Conservation (phyloP, 2,797 vertebrate species). For the Salarias fasciatus region DNA sequence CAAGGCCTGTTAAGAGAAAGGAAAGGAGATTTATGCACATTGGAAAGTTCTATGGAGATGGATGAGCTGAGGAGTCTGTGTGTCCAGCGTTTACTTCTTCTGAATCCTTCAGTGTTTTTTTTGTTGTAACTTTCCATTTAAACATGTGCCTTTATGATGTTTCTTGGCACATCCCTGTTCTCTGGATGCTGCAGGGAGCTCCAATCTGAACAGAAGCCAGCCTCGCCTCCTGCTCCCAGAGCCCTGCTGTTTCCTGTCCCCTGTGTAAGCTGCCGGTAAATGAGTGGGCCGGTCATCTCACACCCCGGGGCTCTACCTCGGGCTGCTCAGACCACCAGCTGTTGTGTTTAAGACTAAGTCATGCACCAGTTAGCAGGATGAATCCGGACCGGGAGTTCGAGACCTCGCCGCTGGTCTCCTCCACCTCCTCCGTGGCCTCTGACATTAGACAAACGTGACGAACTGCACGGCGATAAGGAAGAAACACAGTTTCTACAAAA, state of each 20-base stretch:
- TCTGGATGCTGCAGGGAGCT: constrained; percentile 55
- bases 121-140: constrained; percentile 13
- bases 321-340: constrained; percentile 80
- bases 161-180: constrained; percentile 59
- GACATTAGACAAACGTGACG: constrained; percentile 19
- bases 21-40: constrained; percentile 14
- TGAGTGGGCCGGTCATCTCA: constrained; percentile 77
- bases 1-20: constrained; percentile 5
- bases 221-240: constrained; percentile 58
- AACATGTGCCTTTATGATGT: constrained; percentile 64
- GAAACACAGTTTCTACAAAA: constrained; percentile 15
- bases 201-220: constrained; percentile 67
- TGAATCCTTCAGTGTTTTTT: constrained; percentile 22
- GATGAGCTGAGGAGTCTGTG: constrained; percentile 9
- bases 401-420: constrained; percentile 41
- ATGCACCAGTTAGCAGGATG: constrained; percentile 66
- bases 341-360: constrained; percentile 73
- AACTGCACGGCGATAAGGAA: background rate
- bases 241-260: constrained; percentile 64
- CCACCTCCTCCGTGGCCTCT: constrained; percentile 2
- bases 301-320: constrained; percentile 71
- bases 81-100: constrained; percentile 47
- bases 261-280: constrained; percentile 70
- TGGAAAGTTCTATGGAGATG: constrained; percentile 20
- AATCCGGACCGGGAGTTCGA: constrained; percentile 48